Conservation (phyloP, 1,140 invertebrate genomes). For the Caenorhabditis briggsae region DNA sequence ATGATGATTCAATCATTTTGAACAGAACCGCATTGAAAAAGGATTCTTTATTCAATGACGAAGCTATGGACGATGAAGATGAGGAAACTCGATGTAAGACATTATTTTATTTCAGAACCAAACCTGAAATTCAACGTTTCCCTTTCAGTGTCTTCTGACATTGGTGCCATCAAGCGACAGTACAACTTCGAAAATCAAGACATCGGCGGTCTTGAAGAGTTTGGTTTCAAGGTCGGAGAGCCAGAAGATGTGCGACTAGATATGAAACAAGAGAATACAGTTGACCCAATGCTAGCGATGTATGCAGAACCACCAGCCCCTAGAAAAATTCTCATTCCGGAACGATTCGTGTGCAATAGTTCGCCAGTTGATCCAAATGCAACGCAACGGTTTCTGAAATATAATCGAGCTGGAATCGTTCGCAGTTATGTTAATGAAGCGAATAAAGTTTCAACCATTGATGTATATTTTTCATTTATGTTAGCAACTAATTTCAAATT, state of each 20-base stretch:
- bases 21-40: conserved; percentile 4
- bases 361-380: neutral
- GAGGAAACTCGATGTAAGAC: neutral
- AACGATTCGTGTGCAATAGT: conserved; percentile 34
- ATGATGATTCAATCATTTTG: conserved; percentile 31
- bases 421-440: conserved; percentile 24
- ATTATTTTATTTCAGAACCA: neutral
- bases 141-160: conserved; percentile 29
- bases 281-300: neutral
- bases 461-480: neutral
- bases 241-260: neutral
- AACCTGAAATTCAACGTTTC: neutral
- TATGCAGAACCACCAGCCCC: conserved; percentile 19
- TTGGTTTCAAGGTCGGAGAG: conserved; percentile 15
- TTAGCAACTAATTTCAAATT: neutral
- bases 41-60: conserved; percentile 14
- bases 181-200: conserved; percentile 5
- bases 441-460: conserved; percentile 20
- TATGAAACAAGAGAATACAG: neutral
- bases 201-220: conserved; percentile 27
- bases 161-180: conserved; percentile 17
- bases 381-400: conserved; percentile 28
- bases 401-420: conserved; percentile 5
- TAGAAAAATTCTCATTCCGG: conserved; percentile 4
- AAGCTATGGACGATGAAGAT: conserved; percentile 34